Evolutionary conservation across 92 coral and sea anemone genomes (phyloP).

Genomic region (Galaxea fascicularis): DNA sequence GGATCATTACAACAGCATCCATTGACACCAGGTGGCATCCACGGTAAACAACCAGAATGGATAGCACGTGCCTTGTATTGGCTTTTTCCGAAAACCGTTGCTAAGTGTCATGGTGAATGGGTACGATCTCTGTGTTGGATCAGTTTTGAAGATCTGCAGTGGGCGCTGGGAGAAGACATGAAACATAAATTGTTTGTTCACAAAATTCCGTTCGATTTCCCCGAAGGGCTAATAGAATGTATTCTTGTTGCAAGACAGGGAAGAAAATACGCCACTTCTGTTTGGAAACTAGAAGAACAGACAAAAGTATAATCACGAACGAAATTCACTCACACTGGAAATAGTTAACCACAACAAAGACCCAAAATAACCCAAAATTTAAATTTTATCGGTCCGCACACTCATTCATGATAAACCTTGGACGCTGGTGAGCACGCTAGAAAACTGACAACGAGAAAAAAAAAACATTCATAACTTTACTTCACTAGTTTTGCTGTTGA

Average conservation of each 20-base stretch:
- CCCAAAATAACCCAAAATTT: too few species aligned
- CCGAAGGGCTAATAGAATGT: slow-evolving; percentile 19
- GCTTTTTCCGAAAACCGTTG: not conserved
- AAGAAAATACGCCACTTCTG: slow-evolving; percentile 13
- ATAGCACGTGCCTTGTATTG: slow-evolving; percentile 34
- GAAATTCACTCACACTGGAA: too few species aligned
- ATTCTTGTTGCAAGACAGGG: slow-evolving; percentile 19
- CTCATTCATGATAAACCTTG: too few species aligned
- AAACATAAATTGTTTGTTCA: slow-evolving; percentile 29
- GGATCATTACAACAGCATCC: slow-evolving; percentile 26
- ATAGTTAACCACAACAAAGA: too few species aligned
- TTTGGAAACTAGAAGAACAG: not conserved
- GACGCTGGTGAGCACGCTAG: too few species aligned
- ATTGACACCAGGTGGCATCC: slow-evolving; percentile 34
- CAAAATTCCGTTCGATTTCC: slow-evolving; percentile 35
- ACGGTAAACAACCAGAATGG: slow-evolving; percentile 23
- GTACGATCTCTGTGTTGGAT: slow-evolving; percentile 31
- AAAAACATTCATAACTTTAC: too few species aligned
- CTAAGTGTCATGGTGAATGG: slow-evolving; percentile 3
- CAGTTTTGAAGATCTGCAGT: slow-evolving; percentile 21
- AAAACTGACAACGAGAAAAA: too few species aligned
- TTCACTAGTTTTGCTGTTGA: too few species aligned
- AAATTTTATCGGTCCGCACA: too few species aligned
- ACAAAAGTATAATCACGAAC: too few species aligned
- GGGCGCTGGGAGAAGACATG: slow-evolving; percentile 20